Evolutionary conservation across 2,113 vertebrate genomes (phyloP), one percentile per base, ranked within the genome.

Genomic region (Ameiurus melas): DNA sequence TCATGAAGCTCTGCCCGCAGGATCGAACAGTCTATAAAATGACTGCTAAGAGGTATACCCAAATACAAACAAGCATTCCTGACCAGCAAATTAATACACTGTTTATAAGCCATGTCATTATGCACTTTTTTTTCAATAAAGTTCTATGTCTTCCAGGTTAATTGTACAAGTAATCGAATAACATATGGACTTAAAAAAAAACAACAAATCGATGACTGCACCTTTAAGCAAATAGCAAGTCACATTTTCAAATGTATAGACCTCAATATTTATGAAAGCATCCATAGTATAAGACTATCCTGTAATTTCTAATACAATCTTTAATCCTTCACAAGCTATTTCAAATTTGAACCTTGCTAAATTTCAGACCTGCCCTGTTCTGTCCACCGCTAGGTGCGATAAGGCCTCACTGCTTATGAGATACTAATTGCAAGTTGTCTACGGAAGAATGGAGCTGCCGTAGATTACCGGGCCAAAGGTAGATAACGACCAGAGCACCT

Each of bases 401-500:
- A 92, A 90, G 88, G 86, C 75, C 30, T 55, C 55, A 43, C 17
- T 75, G 85, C 89, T 88, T 89, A 91, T 91, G 89, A 91, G 89
- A 90, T 85, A 70, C 89, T 90, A 91, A 91, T 92, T 92, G 87
- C 86, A 91, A 89, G 86, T 87, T 85, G 84, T 85, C 82, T 89
- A 60, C 83, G 87, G 87, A 86, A 73, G 83, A 90, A 80, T 89
- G 86, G 81, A 81, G 64, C 88, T 68, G 90, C 83, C 79, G 75
- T 82, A 88, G 86, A 93, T 90, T 91, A 91, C 80, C 84, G 83
- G 81, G 86, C 84, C 39, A 77, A 82, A 80, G 85, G 85, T 30
- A 88, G 90, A 93, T 92, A 91, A 92, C 86, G 83, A 87, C 85
- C 90, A 71, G 22, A 85, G 79, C 88, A 90, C 91, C 90, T 91